Base-by-base conservation (phyloP, 2,797 vertebrate genomes). In the Glossophaga mutica region DNA sequence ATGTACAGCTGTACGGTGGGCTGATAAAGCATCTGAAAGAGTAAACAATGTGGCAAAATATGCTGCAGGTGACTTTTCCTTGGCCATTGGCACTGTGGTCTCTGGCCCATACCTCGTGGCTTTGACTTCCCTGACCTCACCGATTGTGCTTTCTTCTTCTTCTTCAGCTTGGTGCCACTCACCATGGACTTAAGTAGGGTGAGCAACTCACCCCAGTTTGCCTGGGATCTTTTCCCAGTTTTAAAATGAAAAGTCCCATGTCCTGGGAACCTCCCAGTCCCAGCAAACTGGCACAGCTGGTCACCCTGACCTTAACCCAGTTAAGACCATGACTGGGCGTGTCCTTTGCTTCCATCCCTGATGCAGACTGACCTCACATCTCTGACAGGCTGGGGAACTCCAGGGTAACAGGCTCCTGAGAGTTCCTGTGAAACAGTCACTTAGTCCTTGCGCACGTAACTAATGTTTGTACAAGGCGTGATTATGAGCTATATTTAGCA, bases 401-500 rank as follows among this genome's bases (percentile, higher is more conserved):
- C 57, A 81, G 52, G 50, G 52, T 19, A 82, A 46, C 46, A 34
- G 34, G 52, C 68, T 71, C 32, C 11, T n/a, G 34, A 59, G 71
- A 92, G 42, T 78, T 68, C 52, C 78, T 55, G 19, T 59, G 82
- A 93, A 70, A 87, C 26, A 83, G 10, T 73, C 73, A 48, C 37
- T 90, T 78, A 77, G 16, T 59, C 62, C 34, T 59, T 83, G 46
- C 67, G 65, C 29, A 68, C 15, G 9, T 82, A 88, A 94, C 26
- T 78, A 29, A 65, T 88, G 86, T 95, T 92, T 96, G 82, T 87
- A 70, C 48, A 95, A 90, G 91, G 9, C 74, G 16, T 62, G 74
- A 92, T 71, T 92, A 73, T 76, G 74, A 85, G 52, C 82, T 97
- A 95, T 94, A 95, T 94, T 95, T 89, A 95, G 86, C 46, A 24